Conservation (phyloP, 2,888 invertebrate species). For the Apodemia zela region DNA sequence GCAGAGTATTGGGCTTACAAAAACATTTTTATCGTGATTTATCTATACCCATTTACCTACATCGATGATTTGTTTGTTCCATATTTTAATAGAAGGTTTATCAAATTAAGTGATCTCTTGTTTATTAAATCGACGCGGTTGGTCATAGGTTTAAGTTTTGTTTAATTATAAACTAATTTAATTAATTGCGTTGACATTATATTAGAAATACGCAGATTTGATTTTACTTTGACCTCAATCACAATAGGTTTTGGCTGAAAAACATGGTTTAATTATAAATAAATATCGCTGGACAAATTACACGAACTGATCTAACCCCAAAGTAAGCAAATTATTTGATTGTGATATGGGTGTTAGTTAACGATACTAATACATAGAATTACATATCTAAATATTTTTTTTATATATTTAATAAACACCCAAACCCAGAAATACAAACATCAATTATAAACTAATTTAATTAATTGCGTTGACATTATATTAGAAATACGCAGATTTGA, state of each 20-base stretch:
- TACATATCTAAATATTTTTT: too few species aligned
- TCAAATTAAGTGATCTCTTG: slow-evolving; percentile 13
- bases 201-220: slow-evolving; percentile 3
- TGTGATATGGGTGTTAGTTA: too few species aligned
- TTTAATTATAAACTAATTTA: slow-evolving; percentile 13
- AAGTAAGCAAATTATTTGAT: too few species aligned
- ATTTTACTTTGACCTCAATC: not conserved
- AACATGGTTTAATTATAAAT: too few species aligned
- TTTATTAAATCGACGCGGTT: slow-evolving; percentile 17
- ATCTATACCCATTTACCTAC: slow-evolving; percentile 66
- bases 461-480: not conserved
- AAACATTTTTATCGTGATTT: slow-evolving; percentile 58
- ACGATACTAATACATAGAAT: too few species aligned
- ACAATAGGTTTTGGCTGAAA: not conserved
- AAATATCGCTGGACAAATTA: too few species aligned
- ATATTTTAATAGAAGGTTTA: slow-evolving; percentile 38
- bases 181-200: not conserved
- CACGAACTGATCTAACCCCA: too few species aligned
- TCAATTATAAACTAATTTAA: slow-evolving; percentile 12
- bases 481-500: not conserved
- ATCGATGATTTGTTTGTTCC: slow-evolving; percentile 58
- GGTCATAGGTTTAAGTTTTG: slow-evolving; percentile 16
- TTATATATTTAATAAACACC: too few species aligned
- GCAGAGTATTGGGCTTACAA: slow-evolving; percentile 34
- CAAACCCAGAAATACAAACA: too few species aligned